Percentiles rank a stretch among this genome's conserved stretches.
Conservation (phyloP, 2,888 invertebrate genomes). For the Heteromyza rotundicornis region DNA sequence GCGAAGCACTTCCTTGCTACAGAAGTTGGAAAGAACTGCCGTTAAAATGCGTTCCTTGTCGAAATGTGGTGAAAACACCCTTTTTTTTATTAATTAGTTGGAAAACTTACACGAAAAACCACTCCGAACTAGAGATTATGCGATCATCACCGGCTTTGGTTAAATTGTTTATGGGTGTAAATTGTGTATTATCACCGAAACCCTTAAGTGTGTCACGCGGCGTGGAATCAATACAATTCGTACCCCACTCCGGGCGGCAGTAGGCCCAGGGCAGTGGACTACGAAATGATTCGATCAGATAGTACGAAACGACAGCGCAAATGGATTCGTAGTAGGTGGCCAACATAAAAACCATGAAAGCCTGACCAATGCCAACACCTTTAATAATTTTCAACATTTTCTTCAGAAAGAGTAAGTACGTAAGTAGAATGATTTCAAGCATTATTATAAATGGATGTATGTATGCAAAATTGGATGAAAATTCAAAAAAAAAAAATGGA, state of each 20-base stretch:
- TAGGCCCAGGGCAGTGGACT: constrained; percentile 70
- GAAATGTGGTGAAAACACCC: not conserved
- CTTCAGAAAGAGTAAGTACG: too few species aligned
- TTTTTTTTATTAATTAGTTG: not conserved
- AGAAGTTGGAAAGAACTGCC: not conserved
- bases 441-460: too few species aligned
- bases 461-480: too few species aligned
- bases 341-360: constrained; percentile 65
- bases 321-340: constrained; percentile 70
- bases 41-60: not conserved
- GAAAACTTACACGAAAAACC: constrained; percentile 66
- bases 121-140: constrained; percentile 64
- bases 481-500: too few species aligned
- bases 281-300: constrained; percentile 69
- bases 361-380: constrained; percentile 68
- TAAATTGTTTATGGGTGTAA: constrained; percentile 11
- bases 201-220: constrained; percentile 24
- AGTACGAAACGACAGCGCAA: constrained; percentile 67
- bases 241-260: constrained; percentile 66
- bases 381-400: too few species aligned
- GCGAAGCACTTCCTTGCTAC: constrained; percentile 66
- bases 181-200: not conserved
- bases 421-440: too few species aligned
- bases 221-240: constrained; percentile 58
- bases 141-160: constrained; percentile 31